Percentiles rank a stretch among this genome's conserved stretches.
Evolutionary conservation across 2,888 invertebrate species (phyloP).

Genomic region (Digitonthophagus gazella): DNA sequence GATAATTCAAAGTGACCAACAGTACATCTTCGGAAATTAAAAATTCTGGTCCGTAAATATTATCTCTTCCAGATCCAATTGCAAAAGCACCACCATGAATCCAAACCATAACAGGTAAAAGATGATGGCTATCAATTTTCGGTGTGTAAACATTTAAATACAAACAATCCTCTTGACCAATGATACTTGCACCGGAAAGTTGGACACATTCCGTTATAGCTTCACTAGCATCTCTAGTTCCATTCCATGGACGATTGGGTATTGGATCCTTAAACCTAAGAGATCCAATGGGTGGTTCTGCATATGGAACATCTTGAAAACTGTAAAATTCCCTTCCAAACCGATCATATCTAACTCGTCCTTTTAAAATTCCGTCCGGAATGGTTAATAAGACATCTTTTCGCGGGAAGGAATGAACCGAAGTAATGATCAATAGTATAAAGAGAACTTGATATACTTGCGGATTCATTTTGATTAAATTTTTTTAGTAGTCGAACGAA

Average conservation of each 20-base stretch:
- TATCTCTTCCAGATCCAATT: not conserved
- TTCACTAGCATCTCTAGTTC: constrained; percentile 48
- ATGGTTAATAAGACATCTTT: too few species aligned
- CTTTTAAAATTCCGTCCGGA: not conserved
- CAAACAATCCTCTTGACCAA: constrained; percentile 42
- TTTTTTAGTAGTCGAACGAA: too few species aligned
- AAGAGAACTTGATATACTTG: too few species aligned
- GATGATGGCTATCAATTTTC: not conserved
- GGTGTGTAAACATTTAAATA: constrained; percentile 40
- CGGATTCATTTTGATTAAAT: too few species aligned
- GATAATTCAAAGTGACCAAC: constrained; percentile 18
- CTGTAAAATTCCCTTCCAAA: constrained; percentile 39
- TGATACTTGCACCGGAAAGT: constrained; percentile 24
- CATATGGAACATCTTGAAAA: constrained; percentile 48
- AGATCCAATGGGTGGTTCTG: constrained; percentile 44
- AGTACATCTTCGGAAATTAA: constrained; percentile 15
- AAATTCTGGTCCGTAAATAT: constrained; percentile 14
- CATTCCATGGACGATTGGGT: constrained; percentile 48
- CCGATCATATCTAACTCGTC: constrained; percentile 26
- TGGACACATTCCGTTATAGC: constrained; percentile 36
- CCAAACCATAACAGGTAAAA: constrained; percentile 20
- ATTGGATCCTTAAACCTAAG: constrained; percentile 50
- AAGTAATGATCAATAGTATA: too few species aligned
- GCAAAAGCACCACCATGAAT: constrained; percentile 18
- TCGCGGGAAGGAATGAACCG: too few species aligned